A percentile compares a stretch with the other conserved stretches of the same genome.
phyloP scores from a whole-genome alignment of 2,797 vertebrate genomes.

The Austrolebias charrua region DNA sequence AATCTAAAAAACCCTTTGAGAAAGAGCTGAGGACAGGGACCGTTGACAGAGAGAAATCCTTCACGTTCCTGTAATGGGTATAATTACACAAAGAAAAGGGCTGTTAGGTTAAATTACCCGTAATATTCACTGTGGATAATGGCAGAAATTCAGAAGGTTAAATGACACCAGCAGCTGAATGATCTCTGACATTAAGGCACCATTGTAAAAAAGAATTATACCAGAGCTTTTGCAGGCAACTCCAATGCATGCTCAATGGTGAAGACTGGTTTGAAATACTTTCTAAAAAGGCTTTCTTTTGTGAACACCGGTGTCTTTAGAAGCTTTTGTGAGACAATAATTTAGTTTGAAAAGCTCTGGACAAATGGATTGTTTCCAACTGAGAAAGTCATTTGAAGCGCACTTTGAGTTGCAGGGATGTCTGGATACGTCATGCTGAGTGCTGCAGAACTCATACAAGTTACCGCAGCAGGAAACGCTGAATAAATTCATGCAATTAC shows the following conservation, averaged over 20 bases:
- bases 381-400: constrained; percentile 53
- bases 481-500: constrained; percentile 53
- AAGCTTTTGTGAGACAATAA: constrained; percentile 49
- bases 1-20: constrained; percentile 55
- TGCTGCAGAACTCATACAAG: constrained; percentile 28
- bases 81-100: constrained; percentile 76
- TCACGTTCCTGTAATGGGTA: constrained; percentile 70
- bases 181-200: constrained; percentile 60
- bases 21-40: constrained; percentile 42
- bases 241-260: constrained; percentile 42
- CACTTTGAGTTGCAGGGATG: constrained; percentile 36
- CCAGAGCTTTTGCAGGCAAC: constrained; percentile 41
- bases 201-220: constrained; percentile 61
- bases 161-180: constrained; percentile 69
- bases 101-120: constrained; percentile 74
- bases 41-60: constrained; percentile 64
- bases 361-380: constrained; percentile 46
- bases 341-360: constrained; percentile 49
- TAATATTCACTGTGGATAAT: constrained; percentile 67
- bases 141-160: constrained; percentile 74
- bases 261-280: constrained; percentile 52
- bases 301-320: constrained; percentile 52
- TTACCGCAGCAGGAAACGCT: constrained; percentile 16
- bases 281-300: constrained; percentile 38
- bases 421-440: constrained; percentile 55